These are phyloP conservation scores for Drosophila koepferae DNA, from an alignment of 2,888 invertebrate genomes.

Conservation along the genomic window DNA sequence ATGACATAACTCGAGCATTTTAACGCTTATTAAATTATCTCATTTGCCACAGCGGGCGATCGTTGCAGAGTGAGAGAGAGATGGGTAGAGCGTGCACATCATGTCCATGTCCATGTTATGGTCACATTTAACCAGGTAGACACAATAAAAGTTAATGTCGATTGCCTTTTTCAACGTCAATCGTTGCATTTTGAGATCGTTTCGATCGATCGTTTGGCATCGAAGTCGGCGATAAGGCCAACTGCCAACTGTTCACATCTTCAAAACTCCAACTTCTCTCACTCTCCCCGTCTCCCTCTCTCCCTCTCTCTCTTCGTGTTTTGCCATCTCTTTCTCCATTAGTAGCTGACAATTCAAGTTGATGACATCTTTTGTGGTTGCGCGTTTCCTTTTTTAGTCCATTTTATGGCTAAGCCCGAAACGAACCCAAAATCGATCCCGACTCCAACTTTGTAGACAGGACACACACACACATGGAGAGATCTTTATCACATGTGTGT, in stretches of 20 bases:
- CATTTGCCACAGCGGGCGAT: slow-evolving; percentile 82
- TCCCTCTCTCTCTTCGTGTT: background rate
- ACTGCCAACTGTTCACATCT: slow-evolving; percentile 2
- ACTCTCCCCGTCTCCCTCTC: background rate
- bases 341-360: slow-evolving; percentile 71
- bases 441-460: slow-evolving; percentile 27
- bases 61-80: slow-evolving; percentile 11
- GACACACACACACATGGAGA: slow-evolving; percentile 9
- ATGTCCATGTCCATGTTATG: slow-evolving; percentile 7
- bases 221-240: slow-evolving; percentile 26
- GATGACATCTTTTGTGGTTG: slow-evolving; percentile 77
- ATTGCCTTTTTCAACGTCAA: slow-evolving; percentile 34
- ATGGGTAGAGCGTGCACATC: background rate
- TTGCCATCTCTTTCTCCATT: slow-evolving; percentile 35
- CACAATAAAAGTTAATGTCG: slow-evolving; percentile 72
- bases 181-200: slow-evolving; percentile 26
- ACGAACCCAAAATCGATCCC: slow-evolving; percentile 13
- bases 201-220: slow-evolving; percentile 29
- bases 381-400: slow-evolving; percentile 49
- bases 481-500: slow-evolving; percentile 66
- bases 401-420: slow-evolving; percentile 47
- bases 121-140: slow-evolving; percentile 58
- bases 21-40: slow-evolving; percentile 85
- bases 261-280: background rate
- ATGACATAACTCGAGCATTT: slow-evolving; percentile 85